Percentiles rank a stretch among this genome's conserved stretches.
Evolutionary conservation across 2,113 vertebrate species (phyloP).

Genomic region (Serilophus lunatus): DNA sequence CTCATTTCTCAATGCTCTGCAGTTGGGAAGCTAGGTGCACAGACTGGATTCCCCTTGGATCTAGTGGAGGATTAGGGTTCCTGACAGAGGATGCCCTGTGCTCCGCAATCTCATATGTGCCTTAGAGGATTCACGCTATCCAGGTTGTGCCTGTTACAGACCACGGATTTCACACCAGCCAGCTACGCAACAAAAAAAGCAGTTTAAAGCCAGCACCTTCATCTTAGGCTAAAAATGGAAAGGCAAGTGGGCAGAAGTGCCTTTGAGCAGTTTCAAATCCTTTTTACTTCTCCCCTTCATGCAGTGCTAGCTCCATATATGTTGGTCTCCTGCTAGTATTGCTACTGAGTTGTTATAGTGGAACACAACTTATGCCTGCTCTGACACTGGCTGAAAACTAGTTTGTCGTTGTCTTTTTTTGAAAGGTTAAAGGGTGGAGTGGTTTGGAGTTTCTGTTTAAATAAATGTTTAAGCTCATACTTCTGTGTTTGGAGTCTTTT

Average conservation of each 20-base stretch:
- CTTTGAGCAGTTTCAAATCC: slow-evolving; percentile 58
- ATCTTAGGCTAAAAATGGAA: slow-evolving; percentile 17
- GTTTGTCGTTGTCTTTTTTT: slow-evolving; percentile 69
- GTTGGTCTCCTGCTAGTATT: slow-evolving; percentile 63
- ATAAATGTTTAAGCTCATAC: slow-evolving; percentile 74
- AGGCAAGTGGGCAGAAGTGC: slow-evolving; percentile 48
- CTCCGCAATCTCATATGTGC: slow-evolving; percentile 53
- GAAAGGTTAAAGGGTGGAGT: slow-evolving; percentile 74
- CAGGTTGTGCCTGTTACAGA: slow-evolving; percentile 71
- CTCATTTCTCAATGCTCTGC: slow-evolving; percentile 50
- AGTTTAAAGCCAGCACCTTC: slow-evolving; percentile 63
- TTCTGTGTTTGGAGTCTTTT: not conserved
- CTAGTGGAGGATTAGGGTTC: slow-evolving; percentile 47
- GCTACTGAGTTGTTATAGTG: slow-evolving; percentile 64
- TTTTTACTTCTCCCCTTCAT: slow-evolving; percentile 47
- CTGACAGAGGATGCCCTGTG: not conserved
- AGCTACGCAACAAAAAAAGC: slow-evolving; percentile 71
- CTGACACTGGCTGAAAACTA: slow-evolving; percentile 70
- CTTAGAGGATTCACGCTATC: slow-evolving; percentile 72
- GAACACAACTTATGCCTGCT: slow-evolving; percentile 61
- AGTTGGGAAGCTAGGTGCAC: slow-evolving; percentile 60
- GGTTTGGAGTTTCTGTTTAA: slow-evolving; percentile 80
- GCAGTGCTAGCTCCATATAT: slow-evolving; percentile 49
- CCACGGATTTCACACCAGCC: slow-evolving; percentile 57
- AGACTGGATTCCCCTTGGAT: slow-evolving; percentile 62